Base-by-base conservation (phyloP, 2,888 invertebrate species). In the Gari tellinella region DNA sequence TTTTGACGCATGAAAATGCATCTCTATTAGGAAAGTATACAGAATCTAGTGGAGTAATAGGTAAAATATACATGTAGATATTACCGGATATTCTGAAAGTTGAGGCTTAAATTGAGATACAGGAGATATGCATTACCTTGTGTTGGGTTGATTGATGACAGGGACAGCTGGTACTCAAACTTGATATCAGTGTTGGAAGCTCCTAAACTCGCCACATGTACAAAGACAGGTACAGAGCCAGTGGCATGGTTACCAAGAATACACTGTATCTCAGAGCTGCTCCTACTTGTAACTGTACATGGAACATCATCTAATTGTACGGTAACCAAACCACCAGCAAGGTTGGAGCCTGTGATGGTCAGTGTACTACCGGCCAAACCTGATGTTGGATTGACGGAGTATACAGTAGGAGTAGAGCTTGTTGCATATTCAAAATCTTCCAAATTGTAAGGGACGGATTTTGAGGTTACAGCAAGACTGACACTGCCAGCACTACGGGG, bases 341-440 rank as follows among this genome's bases (percentile, higher is more conserved):
- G 76, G 17, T 72, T 72, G 12, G 65, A 69, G 14, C 87, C 87
- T 10, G 80, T 49, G 3, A 88, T 72, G 8, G 76, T 82, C n/a
- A 86, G 57, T 0, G 63, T 57, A 31, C 75, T 69, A 1, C 86
- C 86, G 4, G 78, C 60, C 26, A 83, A 63, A 2, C 86, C 87
- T 12, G 52, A 37, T 2, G 66, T 25, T 8, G 86, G 86, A 19
- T 26, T 76, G n/a, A 84, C 48, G 8, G 81, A 66, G 10, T 76
- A 62, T 7, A 86, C 67, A 0, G 63, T 52, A 3, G 87, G 86
- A 0, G 87, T 83, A 21, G 80, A 62, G 37, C 43, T 64, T 2
- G 77, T 52, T 1, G 52, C 38, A 48, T 82, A 86, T 31, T 7
- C 4, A 31, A 31, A 31, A 31, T 4, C 10, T 31, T 31, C 31